Evolutionary conservation across 2,888 invertebrate genomes (phyloP).

Genomic region (Ophonus ardosiacus): DNA sequence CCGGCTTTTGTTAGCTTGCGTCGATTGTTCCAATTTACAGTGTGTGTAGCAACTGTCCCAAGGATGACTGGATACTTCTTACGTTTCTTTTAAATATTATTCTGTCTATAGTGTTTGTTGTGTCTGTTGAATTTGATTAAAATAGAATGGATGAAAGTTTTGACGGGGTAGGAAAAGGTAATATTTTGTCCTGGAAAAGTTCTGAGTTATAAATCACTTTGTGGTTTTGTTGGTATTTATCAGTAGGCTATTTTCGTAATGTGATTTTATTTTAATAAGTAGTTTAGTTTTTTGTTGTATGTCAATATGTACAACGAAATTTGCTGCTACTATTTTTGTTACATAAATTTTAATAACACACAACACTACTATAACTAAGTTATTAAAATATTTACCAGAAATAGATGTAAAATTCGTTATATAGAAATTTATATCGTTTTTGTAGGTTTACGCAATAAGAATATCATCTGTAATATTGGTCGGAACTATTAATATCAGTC

Average conservation of each 20-base stretch:
- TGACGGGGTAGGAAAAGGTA: background rate
- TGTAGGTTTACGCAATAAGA: no score
- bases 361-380: no score
- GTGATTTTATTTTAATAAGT: background rate
- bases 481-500: no score
- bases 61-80: conserved; percentile 22
- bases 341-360: no score
- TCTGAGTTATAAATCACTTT: conserved; percentile 13
- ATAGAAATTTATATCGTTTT: no score
- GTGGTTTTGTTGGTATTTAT: background rate
- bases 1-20: conserved; percentile 15
- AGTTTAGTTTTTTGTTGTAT: background rate
- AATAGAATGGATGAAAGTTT: conserved; percentile 25
- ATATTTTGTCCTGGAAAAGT: background rate
- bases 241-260: background rate
- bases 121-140: conserved; percentile 42
- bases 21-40: conserved; percentile 14
- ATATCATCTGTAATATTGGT: no score
- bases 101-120: conserved; percentile 47
- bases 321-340: background rate
- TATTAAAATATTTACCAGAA: no score
- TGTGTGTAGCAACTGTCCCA: conserved; percentile 20
- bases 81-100: conserved; percentile 35
- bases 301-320: background rate
- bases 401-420: no score